A percentile compares a stretch with the other conserved stretches of the same genome.
Evolutionary conservation across 2,113 vertebrate species (phyloP).

Genomic region (Copsychus sechellarum): DNA sequence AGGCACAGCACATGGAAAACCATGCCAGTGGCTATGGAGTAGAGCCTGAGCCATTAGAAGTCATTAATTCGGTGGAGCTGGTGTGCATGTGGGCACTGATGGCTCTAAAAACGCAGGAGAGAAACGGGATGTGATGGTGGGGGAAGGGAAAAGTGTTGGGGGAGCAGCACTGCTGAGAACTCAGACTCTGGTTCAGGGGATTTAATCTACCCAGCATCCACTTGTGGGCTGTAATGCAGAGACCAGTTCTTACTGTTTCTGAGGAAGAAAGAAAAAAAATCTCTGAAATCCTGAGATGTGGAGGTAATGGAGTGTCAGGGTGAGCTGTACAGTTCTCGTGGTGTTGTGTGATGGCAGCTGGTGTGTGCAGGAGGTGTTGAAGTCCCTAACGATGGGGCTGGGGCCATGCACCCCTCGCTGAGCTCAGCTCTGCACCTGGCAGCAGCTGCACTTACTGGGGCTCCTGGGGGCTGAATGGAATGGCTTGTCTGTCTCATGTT

Average conservation of each 20-base stretch:
- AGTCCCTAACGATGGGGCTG: neutral
- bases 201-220: neutral
- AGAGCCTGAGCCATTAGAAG: neutral
- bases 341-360: neutral
- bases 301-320: neutral
- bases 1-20: neutral
- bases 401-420: rapidly evolving
- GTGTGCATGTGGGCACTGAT: neutral
- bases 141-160: neutral
- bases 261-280: neutral
- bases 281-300: neutral
- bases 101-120: neutral
- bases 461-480: neutral
- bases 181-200: rapidly evolving
- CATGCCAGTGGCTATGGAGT: neutral
- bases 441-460: neutral
- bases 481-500: neutral
- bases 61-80: neutral
- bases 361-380: neutral
- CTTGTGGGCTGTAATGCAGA: neutral
- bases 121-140: neutral
- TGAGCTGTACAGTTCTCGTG: neutral
- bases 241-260: neutral
- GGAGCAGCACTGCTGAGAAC: neutral
- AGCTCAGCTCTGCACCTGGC: neutral